Conservation (phyloP, 2,113 vertebrate genomes). For the Chlorodrepanis virens region DNA sequence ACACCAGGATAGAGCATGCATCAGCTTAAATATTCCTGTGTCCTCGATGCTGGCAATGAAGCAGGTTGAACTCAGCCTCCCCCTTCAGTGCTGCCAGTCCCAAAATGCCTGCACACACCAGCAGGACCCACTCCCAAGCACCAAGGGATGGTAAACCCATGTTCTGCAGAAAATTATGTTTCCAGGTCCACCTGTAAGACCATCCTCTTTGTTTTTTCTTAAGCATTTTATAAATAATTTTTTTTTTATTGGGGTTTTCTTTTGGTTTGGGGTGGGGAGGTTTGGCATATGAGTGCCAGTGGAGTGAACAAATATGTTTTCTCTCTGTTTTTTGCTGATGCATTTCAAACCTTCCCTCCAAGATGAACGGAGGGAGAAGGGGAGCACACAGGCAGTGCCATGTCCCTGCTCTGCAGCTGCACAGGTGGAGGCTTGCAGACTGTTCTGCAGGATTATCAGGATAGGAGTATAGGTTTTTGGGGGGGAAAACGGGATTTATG, state of each 20-base stretch:
- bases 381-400: rapidly evolving
- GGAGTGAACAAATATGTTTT: neutral
- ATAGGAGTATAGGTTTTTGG: rapidly evolving
- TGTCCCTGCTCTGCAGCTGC: neutral
- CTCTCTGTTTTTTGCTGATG: rapidly evolving
- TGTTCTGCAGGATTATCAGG: neutral
- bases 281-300: neutral
- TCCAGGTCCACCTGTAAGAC: neutral
- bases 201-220: rapidly evolving
- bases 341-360: neutral
- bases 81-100: neutral
- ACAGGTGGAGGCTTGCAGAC: neutral
- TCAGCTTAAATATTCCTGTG: constrained; percentile 35
- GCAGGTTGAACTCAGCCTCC: neutral
- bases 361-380: neutral
- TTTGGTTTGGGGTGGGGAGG: rapidly evolving
- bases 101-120: neutral
- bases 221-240: neutral
- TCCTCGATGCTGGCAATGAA: rapidly evolving
- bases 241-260: neutral
- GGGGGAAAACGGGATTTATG: rapidly evolving
- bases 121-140: neutral
- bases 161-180: rapidly evolving
- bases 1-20: neutral
- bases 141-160: rapidly evolving